Base-by-base conservation (phyloP, 2,797 vertebrate genomes). In the Enteromius anoplus region DNA sequence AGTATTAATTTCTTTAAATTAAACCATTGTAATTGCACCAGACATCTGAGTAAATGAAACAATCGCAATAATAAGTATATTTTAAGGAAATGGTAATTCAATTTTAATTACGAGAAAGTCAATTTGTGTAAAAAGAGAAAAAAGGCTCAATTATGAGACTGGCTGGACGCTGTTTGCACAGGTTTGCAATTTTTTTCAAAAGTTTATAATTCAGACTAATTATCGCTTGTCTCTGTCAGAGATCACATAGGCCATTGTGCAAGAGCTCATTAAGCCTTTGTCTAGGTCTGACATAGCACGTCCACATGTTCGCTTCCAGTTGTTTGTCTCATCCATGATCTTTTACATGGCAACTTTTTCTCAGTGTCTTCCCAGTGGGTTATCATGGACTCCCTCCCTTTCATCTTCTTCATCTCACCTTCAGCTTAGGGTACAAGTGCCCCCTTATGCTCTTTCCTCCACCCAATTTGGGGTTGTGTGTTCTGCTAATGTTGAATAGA, bases 401-500 rank as follows among this genome's bases (percentile, higher is more conserved):
- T 71, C 66, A 32, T 66, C 45, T n/a, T 68, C 21, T 2, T 82
- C 19, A 37, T 69, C 73, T 70, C 75, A 83, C 42, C 40, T 78
- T 70, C 15, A 23, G 34, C 60, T 3, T 23, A 0, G 32, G n/a
- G 32, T 55, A 66, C 26, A 60, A 77, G 23, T 76, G 71, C 47
- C 60, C 71, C 19, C 40, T 76, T 60, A 29, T 47, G 26, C 29
- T 51, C 40, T 11, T 21, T 83, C 64, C 53, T 60, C 81, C 53
- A 62, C 42, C 75, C 37, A 49, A 47, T 11, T 29, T 37, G 58
- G 26, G 64, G 26, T 75, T 80, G 82, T 60, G 77, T 34, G 83
- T 70, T 87, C 55, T 83, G 72, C 69, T 23, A 29, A 69, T 78
- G 69, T 82, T 87, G 81, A 84, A 88, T 86, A 77, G 85, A 62